phyloP scores from a whole-genome alignment of 1,140 invertebrate genomes.

The Cheumatopsyche charites region DNA sequence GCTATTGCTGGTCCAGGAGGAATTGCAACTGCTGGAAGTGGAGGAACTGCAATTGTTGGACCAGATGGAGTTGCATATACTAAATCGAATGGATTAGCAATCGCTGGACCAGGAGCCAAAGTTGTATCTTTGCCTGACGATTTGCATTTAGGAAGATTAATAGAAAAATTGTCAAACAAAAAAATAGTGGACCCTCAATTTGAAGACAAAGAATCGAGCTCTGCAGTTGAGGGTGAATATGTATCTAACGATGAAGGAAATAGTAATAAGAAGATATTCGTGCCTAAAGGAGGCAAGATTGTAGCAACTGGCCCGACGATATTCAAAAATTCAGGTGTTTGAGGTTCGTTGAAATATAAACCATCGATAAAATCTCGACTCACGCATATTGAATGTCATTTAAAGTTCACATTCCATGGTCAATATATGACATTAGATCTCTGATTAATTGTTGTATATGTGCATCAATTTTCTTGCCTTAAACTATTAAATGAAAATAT shows the following conservation, averaged over 20 bases:
- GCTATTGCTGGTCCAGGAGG: conserved; percentile 77
- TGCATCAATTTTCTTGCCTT: too few species aligned
- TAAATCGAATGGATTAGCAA: conserved; percentile 69
- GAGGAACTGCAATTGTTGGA: conserved; percentile 75
- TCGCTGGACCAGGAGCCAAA: conserved; percentile 71
- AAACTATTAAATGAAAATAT: too few species aligned
- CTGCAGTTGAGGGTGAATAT: conserved; percentile 41
- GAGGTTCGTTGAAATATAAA: too few species aligned
- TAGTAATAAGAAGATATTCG: conserved; percentile 34
- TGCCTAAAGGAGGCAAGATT: conserved; percentile 63
- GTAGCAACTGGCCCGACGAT: conserved; percentile 73
- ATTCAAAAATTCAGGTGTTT: conserved; percentile 53
- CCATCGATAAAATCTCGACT: too few species aligned
- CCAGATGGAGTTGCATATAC: conserved; percentile 74
- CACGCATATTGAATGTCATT: too few species aligned
- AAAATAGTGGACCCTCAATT: conserved; percentile 16
- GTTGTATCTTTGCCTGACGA: conserved; percentile 66
- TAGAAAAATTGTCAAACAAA: conserved; percentile 32
- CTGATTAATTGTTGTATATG: too few species aligned
- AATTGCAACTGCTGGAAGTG: conserved; percentile 73
- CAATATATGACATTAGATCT: too few species aligned
- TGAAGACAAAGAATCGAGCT: not conserved
- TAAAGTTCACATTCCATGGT: too few species aligned
- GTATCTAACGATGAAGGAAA: conserved; percentile 32
- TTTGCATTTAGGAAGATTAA: conserved; percentile 59